Percentiles rank a stretch among this genome's conserved stretches.
Evolutionary conservation across 92 coral and sea anemone genomes (phyloP).

Genomic region (Isaurus tuberculatus): DNA sequence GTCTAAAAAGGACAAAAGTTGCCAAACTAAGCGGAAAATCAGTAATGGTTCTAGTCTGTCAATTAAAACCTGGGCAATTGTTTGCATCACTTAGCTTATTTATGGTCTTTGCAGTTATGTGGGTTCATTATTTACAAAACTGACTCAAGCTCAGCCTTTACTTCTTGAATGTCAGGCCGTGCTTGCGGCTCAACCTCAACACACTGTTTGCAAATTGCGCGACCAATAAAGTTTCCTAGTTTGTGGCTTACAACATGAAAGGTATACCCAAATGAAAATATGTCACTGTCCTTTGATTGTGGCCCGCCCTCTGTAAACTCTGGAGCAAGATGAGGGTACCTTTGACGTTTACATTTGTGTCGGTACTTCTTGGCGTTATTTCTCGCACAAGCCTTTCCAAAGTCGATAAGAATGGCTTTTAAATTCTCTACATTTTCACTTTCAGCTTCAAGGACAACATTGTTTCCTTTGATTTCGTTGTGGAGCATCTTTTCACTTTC

Average conservation of each 20-base stretch:
- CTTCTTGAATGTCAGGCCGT: background rate
- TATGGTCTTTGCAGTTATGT: background rate
- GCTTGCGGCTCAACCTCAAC: background rate
- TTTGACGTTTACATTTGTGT: background rate
- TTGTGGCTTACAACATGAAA: slow-evolving; percentile 2
- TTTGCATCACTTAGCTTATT: slow-evolving; percentile 8
- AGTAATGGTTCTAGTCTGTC: background rate
- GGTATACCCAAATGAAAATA: background rate
- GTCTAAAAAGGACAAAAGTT: slow-evolving; percentile 1
- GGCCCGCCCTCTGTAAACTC: background rate
- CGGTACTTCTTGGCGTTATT: background rate
- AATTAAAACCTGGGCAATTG: slow-evolving; percentile 9
- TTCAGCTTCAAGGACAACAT: background rate
- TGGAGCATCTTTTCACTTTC: background rate
- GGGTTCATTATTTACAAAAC: background rate
- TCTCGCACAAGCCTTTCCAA: background rate
- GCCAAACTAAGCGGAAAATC: background rate
- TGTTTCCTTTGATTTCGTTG: slow-evolving; percentile 1
- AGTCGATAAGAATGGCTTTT: background rate
- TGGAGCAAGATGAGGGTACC: background rate
- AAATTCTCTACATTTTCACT: background rate
- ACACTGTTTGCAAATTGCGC: background rate
- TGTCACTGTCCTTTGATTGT: background rate
- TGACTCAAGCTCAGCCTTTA: slow-evolving; percentile 3
- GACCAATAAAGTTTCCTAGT: background rate